Evolutionary conservation across 2,888 invertebrate species (phyloP).

Genomic region (Heliconius cydno): DNA sequence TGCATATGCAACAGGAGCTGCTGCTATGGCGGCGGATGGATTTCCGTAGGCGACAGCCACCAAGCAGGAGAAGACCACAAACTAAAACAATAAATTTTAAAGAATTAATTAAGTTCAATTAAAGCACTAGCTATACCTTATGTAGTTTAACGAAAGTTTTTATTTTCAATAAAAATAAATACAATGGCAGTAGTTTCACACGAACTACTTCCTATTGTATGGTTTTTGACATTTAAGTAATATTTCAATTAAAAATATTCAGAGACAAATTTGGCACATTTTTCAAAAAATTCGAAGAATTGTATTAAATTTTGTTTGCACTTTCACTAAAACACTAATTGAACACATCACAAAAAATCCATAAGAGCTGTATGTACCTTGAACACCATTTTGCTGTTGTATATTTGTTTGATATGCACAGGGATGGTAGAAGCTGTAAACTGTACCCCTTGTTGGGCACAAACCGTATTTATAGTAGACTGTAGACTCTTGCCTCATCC

Average conservation of each 20-base stretch:
- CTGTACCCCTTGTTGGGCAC: constrained; percentile 71
- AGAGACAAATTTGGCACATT: background rate
- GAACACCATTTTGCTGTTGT: constrained; percentile 70
- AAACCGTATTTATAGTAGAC: constrained; percentile 74
- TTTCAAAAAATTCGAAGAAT: background rate
- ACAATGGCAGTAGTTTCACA: constrained; percentile 1
- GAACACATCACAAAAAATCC: constrained; percentile 59
- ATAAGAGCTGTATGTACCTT: constrained; percentile 74
- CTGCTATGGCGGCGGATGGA: constrained; percentile 62
- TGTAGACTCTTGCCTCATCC: constrained; percentile 75
- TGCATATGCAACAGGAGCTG: constrained; percentile 60
- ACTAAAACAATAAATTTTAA: constrained; percentile 59
- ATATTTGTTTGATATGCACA: constrained; percentile 66
- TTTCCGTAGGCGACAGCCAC: constrained; percentile 68
- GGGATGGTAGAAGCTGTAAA: constrained; percentile 71
- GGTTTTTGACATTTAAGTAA: background rate
- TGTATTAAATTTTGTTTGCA: background rate
- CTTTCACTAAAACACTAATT: constrained; percentile 50
- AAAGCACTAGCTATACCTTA: too few relatives aligned
- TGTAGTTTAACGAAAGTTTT: background rate
- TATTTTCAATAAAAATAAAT: background rate
- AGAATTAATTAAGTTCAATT: background rate
- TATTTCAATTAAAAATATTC: background rate
- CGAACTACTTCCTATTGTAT: background rate
- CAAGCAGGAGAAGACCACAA: constrained; percentile 73